phyloP scores from a whole-genome alignment of 2,888 invertebrate species.

The Aromia moschata region DNA sequence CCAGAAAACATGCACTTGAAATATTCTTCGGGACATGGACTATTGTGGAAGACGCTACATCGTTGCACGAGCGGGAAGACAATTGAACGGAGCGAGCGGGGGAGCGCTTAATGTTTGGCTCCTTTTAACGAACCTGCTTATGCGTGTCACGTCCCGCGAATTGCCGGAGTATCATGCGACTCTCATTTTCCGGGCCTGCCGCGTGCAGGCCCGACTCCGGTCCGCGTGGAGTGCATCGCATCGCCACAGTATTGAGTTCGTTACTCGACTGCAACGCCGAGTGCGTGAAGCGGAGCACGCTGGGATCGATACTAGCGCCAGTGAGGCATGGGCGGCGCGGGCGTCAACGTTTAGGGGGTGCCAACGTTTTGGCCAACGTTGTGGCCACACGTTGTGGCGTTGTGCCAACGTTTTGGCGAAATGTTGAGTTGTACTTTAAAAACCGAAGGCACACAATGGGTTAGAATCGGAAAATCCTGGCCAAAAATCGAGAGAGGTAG shows the following conservation, averaged over 20 bases:
- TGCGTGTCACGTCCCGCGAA: constrained; percentile 48
- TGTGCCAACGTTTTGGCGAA: too few relatives aligned
- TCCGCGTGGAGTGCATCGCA: constrained; percentile 26
- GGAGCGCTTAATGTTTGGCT: constrained; percentile 37
- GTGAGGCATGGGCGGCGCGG: too few relatives aligned
- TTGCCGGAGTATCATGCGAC: constrained; percentile 46
- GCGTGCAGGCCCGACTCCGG: constrained; percentile 29
- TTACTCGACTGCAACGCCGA: constrained; percentile 37
- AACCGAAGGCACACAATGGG: too few relatives aligned
- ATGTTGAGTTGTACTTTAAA: too few relatives aligned
- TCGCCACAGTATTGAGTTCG: constrained; percentile 29
- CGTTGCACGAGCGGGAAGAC: not conserved
- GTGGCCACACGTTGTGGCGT: too few relatives aligned
- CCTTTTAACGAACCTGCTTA: constrained; percentile 50
- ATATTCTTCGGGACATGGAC: too few relatives aligned
- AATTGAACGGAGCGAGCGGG: constrained; percentile 11
- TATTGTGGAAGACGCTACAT: not conserved
- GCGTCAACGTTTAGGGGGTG: too few relatives aligned
- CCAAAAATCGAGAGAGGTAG: too few relatives aligned
- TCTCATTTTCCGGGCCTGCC: constrained; percentile 44
- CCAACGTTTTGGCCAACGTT: too few relatives aligned
- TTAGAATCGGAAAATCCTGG: too few relatives aligned
- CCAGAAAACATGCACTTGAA: too few relatives aligned
- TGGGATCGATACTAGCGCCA: constrained; percentile 43
- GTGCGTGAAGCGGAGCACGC: constrained; percentile 34